Conservation (phyloP, 2,888 invertebrate genomes). For the Apamea anceps region DNA sequence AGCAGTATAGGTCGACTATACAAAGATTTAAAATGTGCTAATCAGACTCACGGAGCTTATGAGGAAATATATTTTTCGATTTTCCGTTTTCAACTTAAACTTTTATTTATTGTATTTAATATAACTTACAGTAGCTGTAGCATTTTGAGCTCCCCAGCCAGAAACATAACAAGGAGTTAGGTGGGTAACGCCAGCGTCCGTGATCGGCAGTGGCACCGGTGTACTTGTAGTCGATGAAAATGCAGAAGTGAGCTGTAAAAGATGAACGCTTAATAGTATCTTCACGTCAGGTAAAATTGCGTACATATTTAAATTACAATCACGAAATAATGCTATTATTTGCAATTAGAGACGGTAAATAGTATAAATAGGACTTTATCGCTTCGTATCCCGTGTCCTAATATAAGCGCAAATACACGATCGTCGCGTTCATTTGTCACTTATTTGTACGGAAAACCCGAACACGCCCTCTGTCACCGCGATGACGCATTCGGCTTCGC, state of each 20-base stretch:
- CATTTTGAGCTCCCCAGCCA: slow-evolving; percentile 38
- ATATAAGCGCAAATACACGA: neutral
- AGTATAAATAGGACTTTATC: neutral
- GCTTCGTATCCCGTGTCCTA: neutral
- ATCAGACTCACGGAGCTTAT: neutral
- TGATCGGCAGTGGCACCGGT: slow-evolving; percentile 14
- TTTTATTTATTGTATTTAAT: too few relatives aligned
- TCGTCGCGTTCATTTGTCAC: neutral
- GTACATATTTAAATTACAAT: neutral
- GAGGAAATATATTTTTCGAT: neutral
- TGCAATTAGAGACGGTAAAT: neutral
- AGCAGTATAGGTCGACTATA: neutral
- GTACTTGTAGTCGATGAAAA: neutral
- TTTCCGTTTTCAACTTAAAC: neutral
- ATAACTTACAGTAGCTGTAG: slow-evolving; percentile 33
- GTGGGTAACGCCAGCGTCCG: neutral
- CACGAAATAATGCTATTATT: too few relatives aligned
- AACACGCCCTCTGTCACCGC: neutral
- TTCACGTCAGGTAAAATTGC: neutral
- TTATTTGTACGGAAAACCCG: neutral
- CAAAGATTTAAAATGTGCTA: neutral
- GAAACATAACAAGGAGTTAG: slow-evolving; percentile 15
- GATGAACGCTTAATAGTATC: neutral
- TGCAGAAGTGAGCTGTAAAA: slow-evolving; percentile 23
- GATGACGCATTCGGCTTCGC: neutral